Evolutionary conservation across 2,113 vertebrate species (phyloP).

Genomic region (Dendropsophus ebraccatus): DNA sequence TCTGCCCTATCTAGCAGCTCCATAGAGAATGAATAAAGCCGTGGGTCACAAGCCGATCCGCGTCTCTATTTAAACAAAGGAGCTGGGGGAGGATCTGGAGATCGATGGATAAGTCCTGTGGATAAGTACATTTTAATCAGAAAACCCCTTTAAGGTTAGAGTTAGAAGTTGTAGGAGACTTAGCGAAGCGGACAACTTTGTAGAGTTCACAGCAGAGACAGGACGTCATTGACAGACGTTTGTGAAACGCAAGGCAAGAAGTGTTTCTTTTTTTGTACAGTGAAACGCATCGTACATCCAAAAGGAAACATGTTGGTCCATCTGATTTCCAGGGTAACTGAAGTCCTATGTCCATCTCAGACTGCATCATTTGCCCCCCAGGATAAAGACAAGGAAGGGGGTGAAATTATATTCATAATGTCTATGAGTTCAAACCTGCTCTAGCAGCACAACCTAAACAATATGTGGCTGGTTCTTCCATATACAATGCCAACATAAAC

Average conservation of each 20-base stretch:
- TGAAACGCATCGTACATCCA: background rate
- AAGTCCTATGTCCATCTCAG: background rate
- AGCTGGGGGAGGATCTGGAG: too few species aligned
- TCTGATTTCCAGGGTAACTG: background rate
- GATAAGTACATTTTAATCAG: too few species aligned
- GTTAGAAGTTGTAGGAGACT: background rate
- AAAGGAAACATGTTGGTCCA: too few species aligned
- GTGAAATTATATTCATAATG: background rate
- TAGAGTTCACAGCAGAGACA: background rate
- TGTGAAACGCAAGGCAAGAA: background rate
- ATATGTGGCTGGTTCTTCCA: too few species aligned
- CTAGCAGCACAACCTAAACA: too few species aligned
- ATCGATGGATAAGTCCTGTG: too few species aligned
- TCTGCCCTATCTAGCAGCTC: too few species aligned
- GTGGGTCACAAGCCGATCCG: too few species aligned
- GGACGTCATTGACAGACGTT: background rate
- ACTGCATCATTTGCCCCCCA: background rate
- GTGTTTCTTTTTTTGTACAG: background rate
- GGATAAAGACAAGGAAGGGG: background rate
- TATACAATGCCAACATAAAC: too few species aligned
- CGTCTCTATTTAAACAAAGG: too few species aligned
- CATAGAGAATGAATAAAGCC: too few species aligned
- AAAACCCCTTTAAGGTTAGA: background rate
- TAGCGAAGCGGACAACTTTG: background rate
- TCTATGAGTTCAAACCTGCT: background rate